Evolutionary conservation across 2,113 vertebrate species (phyloP), one percentile per base, ranked within the genome.

Genomic region (Bufo gargarizans): DNA sequence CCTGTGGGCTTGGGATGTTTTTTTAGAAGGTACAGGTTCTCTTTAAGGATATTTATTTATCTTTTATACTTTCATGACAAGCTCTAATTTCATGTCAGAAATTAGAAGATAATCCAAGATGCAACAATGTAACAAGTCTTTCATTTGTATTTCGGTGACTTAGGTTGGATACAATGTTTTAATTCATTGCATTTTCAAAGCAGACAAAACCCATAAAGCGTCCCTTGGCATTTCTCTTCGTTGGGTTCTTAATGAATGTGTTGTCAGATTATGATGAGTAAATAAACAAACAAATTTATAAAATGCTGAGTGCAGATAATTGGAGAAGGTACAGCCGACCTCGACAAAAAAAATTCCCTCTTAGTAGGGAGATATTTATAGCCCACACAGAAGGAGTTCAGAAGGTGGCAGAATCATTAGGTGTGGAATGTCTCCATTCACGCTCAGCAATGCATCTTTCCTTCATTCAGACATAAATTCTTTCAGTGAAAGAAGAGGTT

Each of bases 211-310:
- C n/a, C 61, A 69, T 22, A 69, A 83, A 83, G 0, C 61, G 0
- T 83, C 61, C 61, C 81, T 13, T 53, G 81, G 4, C 63, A 83
- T n/a, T 53, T 69, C 9, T 47, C 59, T 67, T 63, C 10, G 16
- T 85, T 47, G 49, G 58, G 22, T 5, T 77, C 72, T 22, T 86
- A 77, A 77, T 86, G 72, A 86, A 86, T 65, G 84, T 86, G 71
- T 86, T 86, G 84, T 85, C 84, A 85, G 84, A 77, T 77, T 77
- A 76, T 86, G 84, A 86, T 77, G 84, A 63, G 58, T 77, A 77
- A 77, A 86, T 77, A 86, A 86, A 72, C 49, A 72, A 56, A 67
- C 20, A 49, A 61, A 86, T 77, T 63, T 59, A 63, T 86, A 86
- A 77, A 86, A 65, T 77, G 72, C 72, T 86, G 72, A 86, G 84